Base-by-base conservation (phyloP, 2,888 invertebrate species). In the Sialis fuliginosa region DNA sequence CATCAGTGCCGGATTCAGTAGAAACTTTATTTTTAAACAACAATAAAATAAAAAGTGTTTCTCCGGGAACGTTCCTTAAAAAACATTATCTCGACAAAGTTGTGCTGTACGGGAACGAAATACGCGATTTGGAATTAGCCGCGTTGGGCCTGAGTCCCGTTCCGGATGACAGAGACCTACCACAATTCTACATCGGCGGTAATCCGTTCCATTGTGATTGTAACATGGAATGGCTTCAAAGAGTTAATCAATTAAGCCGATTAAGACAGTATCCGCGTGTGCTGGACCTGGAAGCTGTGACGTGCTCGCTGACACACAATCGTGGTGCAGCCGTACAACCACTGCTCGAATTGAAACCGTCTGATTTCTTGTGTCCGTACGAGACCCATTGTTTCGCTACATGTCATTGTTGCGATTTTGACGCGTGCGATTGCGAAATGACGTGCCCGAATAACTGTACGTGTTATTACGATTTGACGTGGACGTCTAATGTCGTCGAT, bases 391-490 rank as follows among this genome's bases (percentile, higher is more conserved):
- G 89, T 68, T 87, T 86, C 66, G 78, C 85, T 48, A 67, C 85
- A 52, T 89, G 90, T 65, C 84, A 86, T 66, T 90, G 89, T 68
- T 90, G 89, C 68, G 86, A 87, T 62, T 89, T 83, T 70, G 86
- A 86, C 64, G 85, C 85, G 52, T 90, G 89, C 68, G 89, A 90
- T 68, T 89, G 89, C 66, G 83, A 87, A 72, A 88, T 87, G 82
- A 84, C 83, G 56, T 90, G 89, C 64, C 89, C 89, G 53, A 76
- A 77, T 63, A 81, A 80, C 63, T 90, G 89, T 66, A 79, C 80
- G 54, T 90, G 89, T 63, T 89, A 80, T 71, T 85, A 86, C 69
- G 88, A 89, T 69, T 79, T 82, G 65, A 79, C 81, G 56, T 88
- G 87, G 84, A 76, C 78, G 56, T 80, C 82, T 60, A 87, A 87